Base-by-base conservation (phyloP, 23 tunicate genomes). In the Aplidium turbinatum region DNA sequence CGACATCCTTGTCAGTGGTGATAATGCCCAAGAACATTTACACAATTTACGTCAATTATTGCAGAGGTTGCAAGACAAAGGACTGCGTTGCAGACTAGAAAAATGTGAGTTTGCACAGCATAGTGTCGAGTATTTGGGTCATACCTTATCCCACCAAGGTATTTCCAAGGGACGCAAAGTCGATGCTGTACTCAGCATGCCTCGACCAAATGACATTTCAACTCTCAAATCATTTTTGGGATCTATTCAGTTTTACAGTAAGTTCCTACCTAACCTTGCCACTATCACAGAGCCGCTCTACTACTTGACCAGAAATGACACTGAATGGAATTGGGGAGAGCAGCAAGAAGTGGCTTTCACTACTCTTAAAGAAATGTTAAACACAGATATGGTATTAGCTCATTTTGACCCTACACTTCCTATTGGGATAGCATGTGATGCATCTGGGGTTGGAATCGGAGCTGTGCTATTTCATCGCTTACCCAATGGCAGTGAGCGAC, bases 51-150 rank as follows among this genome's bases (percentile, higher is more conserved):
- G 68, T 36, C 50, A 36, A 38, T 22, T 56, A 35, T 34, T 75
- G 38, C 57, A 48, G 42, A 18, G 60, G 28, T 30, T 77, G 1
- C 60, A 52, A 5, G 45, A 77, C 58, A 75, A 75, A 26, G 80
- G 80, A 1, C 55, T 75, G 9, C 68, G 80, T 35, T 75, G 72
- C 68, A 53, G 80, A 3, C 25, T 57, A 56, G 80, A 75, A 35
- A 75, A 75, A 57, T 75, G 80, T 36, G 19, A 16, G 5, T 75
- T 75, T 57, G 80, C 80, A 18, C 80, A 75, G 35, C 34, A 31
- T 13, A 75, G 33, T 0, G 51, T 57, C 3, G 80, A 75, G 34
- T 75, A 75, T 58, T 35, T 75, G 52, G 80, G 80, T 33, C 52
- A 75, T 38, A 57, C 32, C 4, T 22, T 75, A 27, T 75, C 80